phyloP scores from a whole-genome alignment of 2,888 invertebrate species.

The Parasteatoda lunata region DNA sequence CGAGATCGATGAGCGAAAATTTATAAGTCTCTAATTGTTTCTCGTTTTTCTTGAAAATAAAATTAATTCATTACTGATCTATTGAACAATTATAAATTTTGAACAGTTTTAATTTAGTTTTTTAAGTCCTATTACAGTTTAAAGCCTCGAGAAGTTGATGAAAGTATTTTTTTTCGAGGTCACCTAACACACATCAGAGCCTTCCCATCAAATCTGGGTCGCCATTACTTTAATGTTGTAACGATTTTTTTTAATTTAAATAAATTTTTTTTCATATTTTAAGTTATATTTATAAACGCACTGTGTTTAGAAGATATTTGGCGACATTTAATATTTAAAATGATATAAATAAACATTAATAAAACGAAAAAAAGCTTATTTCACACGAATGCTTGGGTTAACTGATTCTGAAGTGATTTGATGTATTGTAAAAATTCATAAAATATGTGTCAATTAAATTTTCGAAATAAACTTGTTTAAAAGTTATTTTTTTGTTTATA shows the following conservation, averaged over 20 bases:
- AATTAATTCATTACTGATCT: background rate
- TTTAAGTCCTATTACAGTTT: background rate
- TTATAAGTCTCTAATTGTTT: constrained; percentile 42
- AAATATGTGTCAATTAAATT: too few species aligned
- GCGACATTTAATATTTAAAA: too few species aligned
- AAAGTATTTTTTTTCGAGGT: constrained; percentile 39
- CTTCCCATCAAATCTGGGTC: constrained; percentile 43
- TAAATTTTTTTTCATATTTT: background rate
- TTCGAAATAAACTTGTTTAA: too few species aligned
- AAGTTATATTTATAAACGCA: too few species aligned
- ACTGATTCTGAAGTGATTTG: too few species aligned
- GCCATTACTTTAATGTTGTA: constrained; percentile 44
- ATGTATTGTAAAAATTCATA: too few species aligned
- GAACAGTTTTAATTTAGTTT: background rate
- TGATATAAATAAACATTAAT: too few species aligned
- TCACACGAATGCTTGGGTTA: too few species aligned
- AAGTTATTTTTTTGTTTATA: too few species aligned
- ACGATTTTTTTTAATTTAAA: background rate
- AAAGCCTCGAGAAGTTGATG: background rate
- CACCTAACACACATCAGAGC: constrained; percentile 55
- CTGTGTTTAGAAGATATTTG: too few species aligned
- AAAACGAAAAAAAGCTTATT: too few species aligned
- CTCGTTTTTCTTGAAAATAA: constrained; percentile 29
- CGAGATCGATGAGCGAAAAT: constrained; percentile 24
- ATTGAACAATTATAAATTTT: background rate